Base-by-base conservation (phyloP, 1,140 invertebrate genomes). In the Panonychus citri region DNA sequence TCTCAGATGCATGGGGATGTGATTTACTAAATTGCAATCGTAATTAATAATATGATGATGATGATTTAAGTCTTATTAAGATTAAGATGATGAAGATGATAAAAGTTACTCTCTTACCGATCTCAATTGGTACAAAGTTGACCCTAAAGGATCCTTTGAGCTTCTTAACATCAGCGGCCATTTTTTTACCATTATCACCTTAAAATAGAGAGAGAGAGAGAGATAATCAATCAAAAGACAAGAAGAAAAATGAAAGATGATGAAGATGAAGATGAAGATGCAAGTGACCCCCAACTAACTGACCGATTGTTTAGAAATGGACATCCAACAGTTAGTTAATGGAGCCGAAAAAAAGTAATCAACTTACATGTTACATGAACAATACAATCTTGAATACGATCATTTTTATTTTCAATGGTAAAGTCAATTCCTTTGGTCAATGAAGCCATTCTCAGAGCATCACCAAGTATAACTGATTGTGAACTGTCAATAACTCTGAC, bases 81-180 rank as follows among this genome's bases (percentile, higher is more conserved):
- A n/a, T n/a, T n/a, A n/a, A n/a, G n/a, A n/a, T n/a, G n/a, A n/a
- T n/a, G n/a, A n/a, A n/a, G n/a, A n/a, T n/a, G n/a, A n/a, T n/a
- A n/a, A n/a, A n/a, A n/a, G n/a, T n/a, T n/a, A n/a, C n/a, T 25
- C 10, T 63, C 68, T 66, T 63, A 71, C 72, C 85, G 28, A 91
- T 85, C 67, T 84, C 83, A 57, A 77, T 76, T 0, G 87, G 85
- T 1, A 78, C 78, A 63, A 87, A 91, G 42, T 77, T 49, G 19
- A 62, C 57, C 42, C 58, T 55, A 55, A 61, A 64, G 10, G 21
- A 21, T 7, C 46, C 56, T 58, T 17, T 24, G 21, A 46, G 43
- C 19, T 46, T 46, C 21, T 46, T 46, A 7, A 46, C 43, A 15
- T 46, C 43, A 19, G 43, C 43, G 21, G 19, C 43, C n/a, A 46